Conservation (phyloP, 1,140 invertebrate species). For the Drosophila asahinai region DNA sequence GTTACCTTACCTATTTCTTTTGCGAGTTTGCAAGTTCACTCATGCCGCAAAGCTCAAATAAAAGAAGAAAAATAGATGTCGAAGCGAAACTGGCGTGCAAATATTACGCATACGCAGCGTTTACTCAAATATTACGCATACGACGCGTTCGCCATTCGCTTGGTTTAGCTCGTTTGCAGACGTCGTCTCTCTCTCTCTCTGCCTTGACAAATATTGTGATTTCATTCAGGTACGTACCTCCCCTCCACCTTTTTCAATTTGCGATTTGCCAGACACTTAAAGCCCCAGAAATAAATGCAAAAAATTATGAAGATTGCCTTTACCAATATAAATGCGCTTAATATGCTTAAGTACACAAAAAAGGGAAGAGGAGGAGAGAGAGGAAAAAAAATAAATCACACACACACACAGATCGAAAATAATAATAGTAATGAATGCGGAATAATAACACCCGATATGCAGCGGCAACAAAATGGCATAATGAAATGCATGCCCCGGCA, state of each 20-base stretch:
- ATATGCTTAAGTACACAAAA: constrained; percentile 64
- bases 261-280: constrained; percentile 27
- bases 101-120: constrained; percentile 22
- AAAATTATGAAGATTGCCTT: constrained; percentile 45
- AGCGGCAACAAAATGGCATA: constrained; percentile 41
- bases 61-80: constrained; percentile 1
- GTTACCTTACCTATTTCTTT: background rate
- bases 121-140: constrained; percentile 37
- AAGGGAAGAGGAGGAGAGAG: background rate
- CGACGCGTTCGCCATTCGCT: constrained; percentile 30
- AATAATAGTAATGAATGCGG: constrained; percentile 41
- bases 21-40: constrained; percentile 1
- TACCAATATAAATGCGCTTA: constrained; percentile 38
- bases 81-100: background rate
- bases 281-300: constrained; percentile 14
- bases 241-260: constrained; percentile 31
- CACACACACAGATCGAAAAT: background rate
- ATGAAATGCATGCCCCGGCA: constrained; percentile 47
- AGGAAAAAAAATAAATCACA: background rate
- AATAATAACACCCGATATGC: constrained; percentile 32
- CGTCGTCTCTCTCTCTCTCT: background rate
- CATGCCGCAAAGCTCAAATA: background rate
- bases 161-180: constrained; percentile 20
- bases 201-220: constrained; percentile 67
- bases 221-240: constrained; percentile 43